Evolutionary conservation across 1,140 invertebrate genomes (phyloP), one percentile per base, ranked within the genome.

Genomic region (Samia ricini): DNA sequence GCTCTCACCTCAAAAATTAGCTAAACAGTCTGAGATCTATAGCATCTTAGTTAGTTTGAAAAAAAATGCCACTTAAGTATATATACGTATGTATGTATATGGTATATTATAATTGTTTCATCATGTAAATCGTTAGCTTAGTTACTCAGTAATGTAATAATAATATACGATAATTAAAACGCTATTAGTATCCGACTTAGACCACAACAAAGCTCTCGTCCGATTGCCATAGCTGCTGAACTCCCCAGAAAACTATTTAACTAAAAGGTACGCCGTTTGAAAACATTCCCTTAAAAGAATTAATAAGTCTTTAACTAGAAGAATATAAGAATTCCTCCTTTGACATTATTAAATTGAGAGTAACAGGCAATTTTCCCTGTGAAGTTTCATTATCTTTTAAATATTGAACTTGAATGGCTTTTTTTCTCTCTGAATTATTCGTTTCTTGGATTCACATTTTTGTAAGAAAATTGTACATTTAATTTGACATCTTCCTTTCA

Each of bases 251-350:
- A 71, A 71, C 69, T 71, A 67, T 71, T 71, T 77, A 78, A 74
- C 73, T 80, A 78, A 77, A 79, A 77, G 79, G 76, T 73, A 80
- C 66, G 74, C 67, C 72, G 77, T 70, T 74, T 78, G 66, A 72
- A 78, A 82, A 82, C 74, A 76, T 81, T 78, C 69, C 68, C 75
- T 77, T 72, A 70, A 63, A 72, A 71, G 69, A 81, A 78, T 79
- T 79, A 82, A 78, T 74, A 79, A 79, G 66, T 72, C 76, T 68
- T 78, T 74, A 76, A 66, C 63, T 60, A 48, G 59, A 36, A 75
- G 66, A 75, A 72, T 69, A 60, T 69, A 57, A 57, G 65, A 69
- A 60, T 60, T 60, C 56, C 51, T 65, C 69, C 64, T 65, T 74
- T 72, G 70, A 74, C 71, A 73, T 72, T 64, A 73, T 72, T 64